Evolutionary conservation across 2,797 vertebrate genomes (phyloP).

Genomic region (Tolypeutes matacus): DNA sequence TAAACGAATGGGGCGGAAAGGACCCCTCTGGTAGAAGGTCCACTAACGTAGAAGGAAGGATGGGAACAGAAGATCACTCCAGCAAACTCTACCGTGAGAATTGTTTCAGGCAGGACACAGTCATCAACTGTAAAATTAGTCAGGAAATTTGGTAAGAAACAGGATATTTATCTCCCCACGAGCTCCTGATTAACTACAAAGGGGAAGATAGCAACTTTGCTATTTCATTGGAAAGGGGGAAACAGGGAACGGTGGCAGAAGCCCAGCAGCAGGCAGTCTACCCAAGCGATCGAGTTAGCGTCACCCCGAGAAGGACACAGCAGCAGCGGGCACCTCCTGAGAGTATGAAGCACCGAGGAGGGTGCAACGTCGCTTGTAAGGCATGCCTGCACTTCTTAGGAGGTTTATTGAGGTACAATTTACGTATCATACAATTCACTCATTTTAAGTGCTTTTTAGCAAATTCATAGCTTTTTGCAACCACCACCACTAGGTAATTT

Average conservation of each 20-base stretch:
- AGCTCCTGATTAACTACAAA: neutral
- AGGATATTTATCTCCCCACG: neutral
- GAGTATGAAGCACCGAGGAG: neutral
- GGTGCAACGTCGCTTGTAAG: neutral
- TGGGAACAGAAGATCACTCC: neutral
- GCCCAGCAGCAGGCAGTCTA: too few relatives aligned
- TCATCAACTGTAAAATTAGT: neutral
- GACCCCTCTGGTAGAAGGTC: too few relatives aligned
- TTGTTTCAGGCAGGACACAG: neutral
- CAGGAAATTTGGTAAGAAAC: neutral
- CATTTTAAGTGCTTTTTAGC: neutral
- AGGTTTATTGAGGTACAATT: neutral
- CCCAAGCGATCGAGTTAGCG: too few relatives aligned
- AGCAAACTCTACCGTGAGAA: neutral
- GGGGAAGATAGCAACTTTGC: neutral
- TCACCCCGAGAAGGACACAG: too few relatives aligned
- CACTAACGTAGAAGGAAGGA: neutral
- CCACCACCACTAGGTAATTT: neutral
- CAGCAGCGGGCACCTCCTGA: neutral
- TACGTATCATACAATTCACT: neutral
- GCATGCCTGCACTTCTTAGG: neutral
- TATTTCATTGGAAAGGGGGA: too few relatives aligned
- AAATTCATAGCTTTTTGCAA: neutral
- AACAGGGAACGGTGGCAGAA: too few relatives aligned
- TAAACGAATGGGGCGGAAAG: neutral